Base-by-base conservation (phyloP, 1,140 invertebrate genomes). In the Probaryconus sp. region DNA sequence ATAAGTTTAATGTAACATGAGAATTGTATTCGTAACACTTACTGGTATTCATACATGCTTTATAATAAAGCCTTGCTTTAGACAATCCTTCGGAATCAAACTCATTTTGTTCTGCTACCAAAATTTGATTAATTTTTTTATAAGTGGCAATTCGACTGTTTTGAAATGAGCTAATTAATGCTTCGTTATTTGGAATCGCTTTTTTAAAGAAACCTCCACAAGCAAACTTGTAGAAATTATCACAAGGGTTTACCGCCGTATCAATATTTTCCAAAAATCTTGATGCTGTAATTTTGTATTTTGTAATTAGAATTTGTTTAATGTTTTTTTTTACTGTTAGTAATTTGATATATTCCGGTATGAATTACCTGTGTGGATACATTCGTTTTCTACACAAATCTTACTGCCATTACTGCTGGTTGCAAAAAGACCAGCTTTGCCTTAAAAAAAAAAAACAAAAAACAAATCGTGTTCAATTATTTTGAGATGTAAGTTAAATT, bases 191-290 rank as follows among this genome's bases (percentile, higher is more conserved):
- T 0, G 93, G 93, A 20, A 95, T 94, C 14, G 90, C 89, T 1
- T 91, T 91, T 40, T 91, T 90, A 4, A 94, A 82, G 84, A 94
- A 95, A 3, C 89, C 90, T 5, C 94, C 93, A 76, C 94, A 96
- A 0, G 94, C 90, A 72, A 94, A 96, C 63, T 91, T 81, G 82
- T 97, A 97, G 86, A 97, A 98, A 83, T 98, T 94, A 55, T 96
- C 92, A 80, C 96, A 98, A 0, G 96, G 96, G 79, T 97, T 91
- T 0, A 94, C 90, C 3, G 86, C 87, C 1, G 88, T 80, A 72
- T 95, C 92, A 90, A 96, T 93, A 76, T 93, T 93, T 11, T 90
- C 81, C 0, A 95, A 83, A 3, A 95, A 88, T 47, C 89, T 89
- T 2, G 93, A 92, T 0, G 93, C 93, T 88, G 79, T 16, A 82